These are phyloP conservation scores for Spodoptera picta DNA, from an alignment of 2,888 invertebrate species.

Conservation along the genomic window DNA sequence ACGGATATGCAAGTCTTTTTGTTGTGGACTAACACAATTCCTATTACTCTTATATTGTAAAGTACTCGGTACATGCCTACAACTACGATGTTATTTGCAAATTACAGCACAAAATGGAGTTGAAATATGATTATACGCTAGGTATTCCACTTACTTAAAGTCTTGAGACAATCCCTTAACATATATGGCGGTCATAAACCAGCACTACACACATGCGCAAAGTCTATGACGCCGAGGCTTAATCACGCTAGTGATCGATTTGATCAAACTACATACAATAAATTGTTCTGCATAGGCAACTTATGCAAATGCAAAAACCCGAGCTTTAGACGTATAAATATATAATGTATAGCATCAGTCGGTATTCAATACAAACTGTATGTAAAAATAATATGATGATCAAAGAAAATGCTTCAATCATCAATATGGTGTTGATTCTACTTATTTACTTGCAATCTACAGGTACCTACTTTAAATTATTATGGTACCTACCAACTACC, in stretches of 20 bases:
- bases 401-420: constrained; percentile 12
- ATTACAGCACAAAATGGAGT: constrained; percentile 16
- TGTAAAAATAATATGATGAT: neutral
- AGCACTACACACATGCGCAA: constrained; percentile 3
- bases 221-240: neutral
- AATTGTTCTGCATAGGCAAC: constrained; percentile 5
- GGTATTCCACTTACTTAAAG: neutral
- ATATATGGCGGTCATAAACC: neutral
- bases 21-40: constrained; percentile 4
- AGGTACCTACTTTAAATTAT: neutral
- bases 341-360: constrained; percentile 16
- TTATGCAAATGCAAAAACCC: constrained; percentile 11
- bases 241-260: neutral
- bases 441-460: neutral
- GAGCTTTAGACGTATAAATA: neutral
- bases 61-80: constrained; percentile 15
- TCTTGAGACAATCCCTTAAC: constrained; percentile 6
- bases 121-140: constrained; percentile 1
- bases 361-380: constrained; percentile 1
- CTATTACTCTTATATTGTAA: constrained; percentile 12
- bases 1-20: constrained; percentile 4
- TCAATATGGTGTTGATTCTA: neutral
- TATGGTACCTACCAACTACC: constrained; percentile 2
- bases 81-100: constrained; percentile 5
- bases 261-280: constrained; percentile 5